Percentiles rank a stretch among this genome's conserved stretches.
These are phyloP conservation scores for Monomorium pharaonis DNA, from an alignment of 1,140 invertebrate species.

Conservation along the genomic window DNA sequence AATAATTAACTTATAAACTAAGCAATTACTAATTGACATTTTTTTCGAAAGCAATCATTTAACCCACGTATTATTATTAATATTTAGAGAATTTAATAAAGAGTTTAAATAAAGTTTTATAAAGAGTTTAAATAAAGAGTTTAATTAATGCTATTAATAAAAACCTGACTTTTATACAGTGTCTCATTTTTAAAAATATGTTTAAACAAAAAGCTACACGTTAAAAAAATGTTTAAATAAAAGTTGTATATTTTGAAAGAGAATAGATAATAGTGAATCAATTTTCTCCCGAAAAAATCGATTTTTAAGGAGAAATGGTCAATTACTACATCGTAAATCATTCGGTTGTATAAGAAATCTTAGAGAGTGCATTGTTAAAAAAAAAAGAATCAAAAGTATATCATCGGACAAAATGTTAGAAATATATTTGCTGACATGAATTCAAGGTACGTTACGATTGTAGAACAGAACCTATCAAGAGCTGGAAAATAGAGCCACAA, in stretches of 20 bases:
- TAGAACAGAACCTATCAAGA: not conserved
- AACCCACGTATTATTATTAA: not conserved
- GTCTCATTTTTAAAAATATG: not conserved
- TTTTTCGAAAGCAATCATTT: not conserved
- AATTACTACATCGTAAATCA: too few relatives aligned
- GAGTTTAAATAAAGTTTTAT: too few relatives aligned
- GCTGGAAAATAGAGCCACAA: constrained; percentile 16
- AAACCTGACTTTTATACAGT: not conserved
- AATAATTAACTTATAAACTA: not conserved
- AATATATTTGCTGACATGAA: not conserved
- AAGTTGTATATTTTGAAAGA: too few relatives aligned
- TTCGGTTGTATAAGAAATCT: not conserved
- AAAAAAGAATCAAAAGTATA: not conserved
- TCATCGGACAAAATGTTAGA: not conserved
- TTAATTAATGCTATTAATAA: not conserved
- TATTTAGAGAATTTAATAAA: not conserved
- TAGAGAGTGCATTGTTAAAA: not conserved
- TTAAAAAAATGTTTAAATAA: too few relatives aligned
- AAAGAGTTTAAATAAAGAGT: too few relatives aligned
- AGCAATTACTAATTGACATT: not conserved
- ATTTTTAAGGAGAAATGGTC: too few relatives aligned
- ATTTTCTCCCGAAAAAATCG: too few relatives aligned
- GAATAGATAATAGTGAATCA: too few relatives aligned
- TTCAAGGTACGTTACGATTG: not conserved
- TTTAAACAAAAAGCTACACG: not conserved